Evolutionary conservation across 2,113 vertebrate genomes (phyloP).

Genomic region (Anthoscopus minutus): DNA sequence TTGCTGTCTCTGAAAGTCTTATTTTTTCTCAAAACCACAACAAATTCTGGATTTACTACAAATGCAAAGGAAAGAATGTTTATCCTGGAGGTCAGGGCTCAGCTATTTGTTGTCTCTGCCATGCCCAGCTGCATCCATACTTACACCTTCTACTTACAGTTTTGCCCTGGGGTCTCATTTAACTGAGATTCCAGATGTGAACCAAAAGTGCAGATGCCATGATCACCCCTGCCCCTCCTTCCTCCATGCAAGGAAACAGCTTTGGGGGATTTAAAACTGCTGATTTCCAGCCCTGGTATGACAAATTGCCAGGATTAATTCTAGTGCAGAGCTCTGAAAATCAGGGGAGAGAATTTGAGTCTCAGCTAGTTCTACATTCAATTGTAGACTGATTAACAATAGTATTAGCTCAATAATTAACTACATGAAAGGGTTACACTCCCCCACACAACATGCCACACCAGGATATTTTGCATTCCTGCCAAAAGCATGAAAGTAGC

Average conservation of each 20-base stretch:
- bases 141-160: accelerated
- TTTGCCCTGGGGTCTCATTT: neutral
- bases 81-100: neutral
- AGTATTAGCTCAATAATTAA: neutral
- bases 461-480: neutral
- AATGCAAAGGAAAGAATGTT: neutral
- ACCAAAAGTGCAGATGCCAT: neutral
- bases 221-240: neutral
- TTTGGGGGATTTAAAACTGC: neutral
- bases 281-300: neutral
- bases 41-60: neutral
- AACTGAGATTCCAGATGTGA: neutral
- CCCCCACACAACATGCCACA: neutral
- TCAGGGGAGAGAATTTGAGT: neutral
- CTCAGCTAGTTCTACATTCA: neutral
- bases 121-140: neutral
- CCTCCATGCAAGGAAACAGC: neutral
- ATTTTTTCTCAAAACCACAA: neutral
- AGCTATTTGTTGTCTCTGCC: neutral
- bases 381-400: neutral
- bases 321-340: neutral
- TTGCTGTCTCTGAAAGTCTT: neutral
- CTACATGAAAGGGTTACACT: neutral
- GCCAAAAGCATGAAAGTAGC: neutral
- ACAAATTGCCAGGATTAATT: neutral